Evolutionary conservation across 2,888 invertebrate genomes (phyloP).

Genomic region (Idaea biselata): DNA sequence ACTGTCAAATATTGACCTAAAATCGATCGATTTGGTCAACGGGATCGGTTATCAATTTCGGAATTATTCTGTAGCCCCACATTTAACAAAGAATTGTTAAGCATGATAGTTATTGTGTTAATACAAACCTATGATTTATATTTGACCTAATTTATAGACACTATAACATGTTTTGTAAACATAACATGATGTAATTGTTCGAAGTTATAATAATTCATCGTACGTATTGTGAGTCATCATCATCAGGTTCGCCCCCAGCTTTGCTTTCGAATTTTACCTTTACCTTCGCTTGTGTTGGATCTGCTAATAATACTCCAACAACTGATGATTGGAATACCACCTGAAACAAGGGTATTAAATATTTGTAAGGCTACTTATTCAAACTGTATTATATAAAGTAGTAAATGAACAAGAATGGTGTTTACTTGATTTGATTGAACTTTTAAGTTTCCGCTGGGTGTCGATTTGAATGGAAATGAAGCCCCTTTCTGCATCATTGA

Average conservation of each 20-base stretch:
- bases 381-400: background rate
- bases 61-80: no score
- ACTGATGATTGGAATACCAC: conserved; percentile 86
- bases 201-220: background rate
- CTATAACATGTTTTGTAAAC: no score
- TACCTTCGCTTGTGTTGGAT: conserved; percentile 83
- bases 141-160: no score
- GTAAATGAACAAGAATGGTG: background rate
- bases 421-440: conserved; percentile 84
- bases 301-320: conserved; percentile 84
- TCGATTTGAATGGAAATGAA: conserved; percentile 83
- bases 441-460: conserved; percentile 86
- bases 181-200: no score
- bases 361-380: background rate
- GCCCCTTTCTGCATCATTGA: conserved; percentile 50
- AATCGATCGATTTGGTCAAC: no score
- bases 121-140: no score
- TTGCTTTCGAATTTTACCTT: conserved; percentile 78
- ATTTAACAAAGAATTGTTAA: no score
- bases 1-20: no score
- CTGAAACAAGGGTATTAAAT: conserved; percentile 50
- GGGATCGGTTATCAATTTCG: no score
- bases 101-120: no score
- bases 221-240: conserved; percentile 32
- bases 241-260: conserved; percentile 49